Conservation (phyloP, 2,888 invertebrate genomes). For the Chloromyia formosa region DNA sequence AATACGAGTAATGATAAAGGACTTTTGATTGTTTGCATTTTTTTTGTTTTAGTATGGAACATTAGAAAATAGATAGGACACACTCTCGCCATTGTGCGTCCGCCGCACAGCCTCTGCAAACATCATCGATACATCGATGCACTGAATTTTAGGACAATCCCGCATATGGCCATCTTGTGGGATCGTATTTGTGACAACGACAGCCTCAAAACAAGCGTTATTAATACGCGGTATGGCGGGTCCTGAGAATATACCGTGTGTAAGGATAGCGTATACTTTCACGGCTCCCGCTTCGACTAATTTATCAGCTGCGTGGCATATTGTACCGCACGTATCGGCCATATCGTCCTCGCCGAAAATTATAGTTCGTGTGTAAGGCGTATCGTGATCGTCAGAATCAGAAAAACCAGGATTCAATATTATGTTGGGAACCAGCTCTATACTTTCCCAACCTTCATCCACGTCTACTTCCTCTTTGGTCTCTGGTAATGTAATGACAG, state of each 20-base stretch:
- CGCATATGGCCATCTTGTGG: slow-evolving; percentile 90
- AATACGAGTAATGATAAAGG: slow-evolving; percentile 37
- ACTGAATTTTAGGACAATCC: slow-evolving; percentile 84
- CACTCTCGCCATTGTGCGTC: slow-evolving; percentile 98
- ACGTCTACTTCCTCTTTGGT: too few species aligned
- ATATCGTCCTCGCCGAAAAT: slow-evolving; percentile 75
- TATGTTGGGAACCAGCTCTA: too few species aligned
- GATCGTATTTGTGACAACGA: slow-evolving; percentile 92
- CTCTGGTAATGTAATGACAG: too few species aligned
- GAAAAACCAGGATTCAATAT: too few species aligned
- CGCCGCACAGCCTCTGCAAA: slow-evolving; percentile 98
- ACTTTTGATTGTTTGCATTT: neutral
- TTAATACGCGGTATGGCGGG: slow-evolving; percentile 88
- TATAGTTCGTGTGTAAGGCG: slow-evolving; percentile 55
- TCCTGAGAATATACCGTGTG: slow-evolving; percentile 91
- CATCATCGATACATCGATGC: slow-evolving; percentile 99
- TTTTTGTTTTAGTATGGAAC: slow-evolving; percentile 84
- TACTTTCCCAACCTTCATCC: too few species aligned
- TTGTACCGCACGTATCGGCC: slow-evolving; percentile 92
- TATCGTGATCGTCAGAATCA: slow-evolving; percentile 60
- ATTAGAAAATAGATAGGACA: slow-evolving; percentile 97
- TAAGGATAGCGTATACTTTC: slow-evolving; percentile 85
- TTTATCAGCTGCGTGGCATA: slow-evolving; percentile 87
- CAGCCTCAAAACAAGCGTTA: slow-evolving; percentile 85
- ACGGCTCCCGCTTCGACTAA: slow-evolving; percentile 84